These are phyloP conservation scores for Anthrax anthrax DNA, from an alignment of 2,888 invertebrate genomes.

Conservation along the genomic window DNA sequence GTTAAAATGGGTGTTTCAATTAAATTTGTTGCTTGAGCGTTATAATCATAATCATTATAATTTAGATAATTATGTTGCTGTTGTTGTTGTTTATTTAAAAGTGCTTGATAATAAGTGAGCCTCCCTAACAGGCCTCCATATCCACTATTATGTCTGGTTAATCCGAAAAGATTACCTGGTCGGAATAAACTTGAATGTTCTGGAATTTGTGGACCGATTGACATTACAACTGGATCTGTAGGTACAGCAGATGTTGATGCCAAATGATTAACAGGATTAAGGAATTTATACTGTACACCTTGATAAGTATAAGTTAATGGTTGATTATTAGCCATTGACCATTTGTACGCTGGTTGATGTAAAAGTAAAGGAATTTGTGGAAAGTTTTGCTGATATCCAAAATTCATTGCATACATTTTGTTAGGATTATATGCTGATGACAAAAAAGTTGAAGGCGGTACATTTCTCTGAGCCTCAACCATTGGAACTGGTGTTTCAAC, in stretches of 20 bases:
- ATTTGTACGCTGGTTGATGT: neutral
- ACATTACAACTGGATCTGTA: neutral
- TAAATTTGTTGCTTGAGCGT: neutral
- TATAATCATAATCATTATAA: neutral
- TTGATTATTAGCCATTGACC: neutral
- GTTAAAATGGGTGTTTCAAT: neutral
- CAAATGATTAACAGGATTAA: neutral
- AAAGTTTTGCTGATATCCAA: neutral
- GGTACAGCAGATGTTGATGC: too few relatives aligned
- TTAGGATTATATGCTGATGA: neutral
- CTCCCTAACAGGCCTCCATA: neutral
- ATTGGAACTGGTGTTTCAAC: neutral
- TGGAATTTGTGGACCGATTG: constrained; percentile 1
- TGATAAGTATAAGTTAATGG: neutral
- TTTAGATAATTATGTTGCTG: too few relatives aligned
- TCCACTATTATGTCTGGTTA: neutral
- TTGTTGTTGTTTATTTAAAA: neutral
- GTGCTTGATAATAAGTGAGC: neutral
- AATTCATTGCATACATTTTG: neutral
- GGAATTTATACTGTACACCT: neutral
- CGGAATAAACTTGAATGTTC: constrained; percentile 1
- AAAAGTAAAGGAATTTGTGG: neutral
- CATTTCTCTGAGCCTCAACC: neutral
- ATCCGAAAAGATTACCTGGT: neutral
- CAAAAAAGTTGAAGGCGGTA: neutral